Percentiles rank a stretch among this genome's conserved stretches.
phyloP scores from a whole-genome alignment of 2,888 invertebrate species.

The Unio delphinus region DNA sequence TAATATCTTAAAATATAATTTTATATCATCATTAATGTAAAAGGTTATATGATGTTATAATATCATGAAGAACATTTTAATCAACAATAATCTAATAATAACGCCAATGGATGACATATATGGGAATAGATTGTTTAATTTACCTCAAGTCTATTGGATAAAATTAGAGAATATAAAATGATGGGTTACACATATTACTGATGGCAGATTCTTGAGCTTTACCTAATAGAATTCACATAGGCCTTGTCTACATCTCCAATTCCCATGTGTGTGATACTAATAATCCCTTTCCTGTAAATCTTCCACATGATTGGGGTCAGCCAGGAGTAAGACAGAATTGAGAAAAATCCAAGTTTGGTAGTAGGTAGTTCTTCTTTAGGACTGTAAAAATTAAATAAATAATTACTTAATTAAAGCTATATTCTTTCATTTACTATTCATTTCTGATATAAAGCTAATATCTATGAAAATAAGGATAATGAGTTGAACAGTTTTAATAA shows the following conservation, averaged over 20 bases:
- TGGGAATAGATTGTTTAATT: no score
- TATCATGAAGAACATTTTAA: no score
- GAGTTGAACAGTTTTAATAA: no score
- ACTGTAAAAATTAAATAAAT: constrained; percentile 26
- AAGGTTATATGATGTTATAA: no score
- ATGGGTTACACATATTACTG: neutral
- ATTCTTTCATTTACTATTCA: neutral
- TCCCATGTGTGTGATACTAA: constrained; percentile 69
- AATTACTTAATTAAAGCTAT: neutral
- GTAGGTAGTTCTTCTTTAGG: constrained; percentile 65
- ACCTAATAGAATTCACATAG: constrained; percentile 74
- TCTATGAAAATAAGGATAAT: no score
- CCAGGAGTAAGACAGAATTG: constrained; percentile 75
- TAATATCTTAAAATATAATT: no score
- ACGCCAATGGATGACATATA: no score
- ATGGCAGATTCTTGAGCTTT: constrained; percentile 5
- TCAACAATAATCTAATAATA: no score
- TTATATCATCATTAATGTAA: no score
- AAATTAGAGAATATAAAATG: neutral
- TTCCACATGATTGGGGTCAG: constrained; percentile 74
- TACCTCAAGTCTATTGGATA: no score
- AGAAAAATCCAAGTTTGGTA: constrained; percentile 74
- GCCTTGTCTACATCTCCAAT: constrained; percentile 74
- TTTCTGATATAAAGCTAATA: no score
- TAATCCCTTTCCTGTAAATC: constrained; percentile 73